Conservation (phyloP, 2,888 invertebrate genomes). For the Pseudeuparius sepicola region DNA sequence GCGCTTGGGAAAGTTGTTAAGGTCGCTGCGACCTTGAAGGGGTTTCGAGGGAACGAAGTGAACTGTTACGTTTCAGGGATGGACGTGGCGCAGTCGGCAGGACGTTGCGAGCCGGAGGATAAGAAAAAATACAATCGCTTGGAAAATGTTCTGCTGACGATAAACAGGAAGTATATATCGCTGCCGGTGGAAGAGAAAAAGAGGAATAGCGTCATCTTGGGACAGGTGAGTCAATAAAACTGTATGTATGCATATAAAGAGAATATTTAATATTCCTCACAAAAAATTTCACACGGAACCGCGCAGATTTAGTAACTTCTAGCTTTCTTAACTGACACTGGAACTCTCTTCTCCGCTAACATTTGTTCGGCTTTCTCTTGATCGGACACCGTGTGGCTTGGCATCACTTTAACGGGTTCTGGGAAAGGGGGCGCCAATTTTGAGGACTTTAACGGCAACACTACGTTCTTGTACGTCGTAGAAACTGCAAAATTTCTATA, state of each 20-base stretch:
- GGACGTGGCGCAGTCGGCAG: no score
- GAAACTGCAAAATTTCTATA: slow-evolving; percentile 31
- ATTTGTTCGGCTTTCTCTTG: slow-evolving; percentile 37
- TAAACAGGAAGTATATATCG: slow-evolving; percentile 23
- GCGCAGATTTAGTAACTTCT: no score
- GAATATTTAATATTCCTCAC: no score
- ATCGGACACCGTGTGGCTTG: slow-evolving; percentile 35
- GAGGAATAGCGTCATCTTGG: slow-evolving; percentile 22
- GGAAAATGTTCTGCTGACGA: slow-evolving; percentile 25
- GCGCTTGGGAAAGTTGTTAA: slow-evolving; percentile 9
- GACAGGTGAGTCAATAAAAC: slow-evolving; percentile 21
- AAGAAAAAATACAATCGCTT: slow-evolving; percentile 22
- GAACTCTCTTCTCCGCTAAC: slow-evolving; percentile 29
- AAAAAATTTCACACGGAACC: no score
- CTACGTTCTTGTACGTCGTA: slow-evolving; percentile 32
- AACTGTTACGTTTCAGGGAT: no score
- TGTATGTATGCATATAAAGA: no score
- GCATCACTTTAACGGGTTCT: slow-evolving; percentile 34
- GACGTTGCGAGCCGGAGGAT: slow-evolving; percentile 12
- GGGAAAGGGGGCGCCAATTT: slow-evolving; percentile 37
- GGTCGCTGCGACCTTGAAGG: slow-evolving; percentile 3
- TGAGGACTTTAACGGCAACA: slow-evolving; percentile 32
- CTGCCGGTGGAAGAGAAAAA: slow-evolving; percentile 20
- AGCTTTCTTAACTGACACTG: slow-evolving; percentile 19
- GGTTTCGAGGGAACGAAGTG: no score